phyloP scores from a whole-genome alignment of 1,140 invertebrate genomes.

The Campoletis sonorensis region DNA sequence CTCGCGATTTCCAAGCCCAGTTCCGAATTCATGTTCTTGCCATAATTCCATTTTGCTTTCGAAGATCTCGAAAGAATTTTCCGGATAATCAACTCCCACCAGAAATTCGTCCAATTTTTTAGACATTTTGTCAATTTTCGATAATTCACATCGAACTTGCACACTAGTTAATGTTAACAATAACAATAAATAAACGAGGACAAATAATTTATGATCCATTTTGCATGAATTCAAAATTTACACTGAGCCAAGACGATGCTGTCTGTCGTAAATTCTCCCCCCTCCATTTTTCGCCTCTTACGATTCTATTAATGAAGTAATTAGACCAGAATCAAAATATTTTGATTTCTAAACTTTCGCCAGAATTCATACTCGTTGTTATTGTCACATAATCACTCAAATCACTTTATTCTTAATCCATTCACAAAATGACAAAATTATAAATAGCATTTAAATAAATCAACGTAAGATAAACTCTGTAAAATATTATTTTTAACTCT shows the following conservation, averaged over 20 bases:
- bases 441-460: too few relatives aligned
- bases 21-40: constrained; percentile 61
- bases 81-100: constrained; percentile 26
- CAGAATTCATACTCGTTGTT: not conserved
- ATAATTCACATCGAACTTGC: constrained; percentile 5
- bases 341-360: not conserved
- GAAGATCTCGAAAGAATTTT: not conserved
- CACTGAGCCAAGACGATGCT: not conserved
- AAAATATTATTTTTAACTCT: too few relatives aligned
- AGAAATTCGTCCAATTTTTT: constrained; percentile 30
- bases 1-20: constrained; percentile 62
- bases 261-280: not conserved
- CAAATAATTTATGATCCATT: constrained; percentile 15
- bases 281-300: not conserved
- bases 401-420: too few relatives aligned
- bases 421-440: too few relatives aligned
- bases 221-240: not conserved
- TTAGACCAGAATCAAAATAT: constrained; percentile 20
- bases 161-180: constrained; percentile 7
- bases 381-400: too few relatives aligned
- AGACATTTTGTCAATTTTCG: constrained; percentile 17
- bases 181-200: constrained; percentile 32
- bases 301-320: not conserved
- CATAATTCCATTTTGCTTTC: constrained; percentile 53
- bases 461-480: too few relatives aligned